Evolutionary conservation across 2,113 vertebrate species (phyloP).

Genomic region (Otis tarda): DNA sequence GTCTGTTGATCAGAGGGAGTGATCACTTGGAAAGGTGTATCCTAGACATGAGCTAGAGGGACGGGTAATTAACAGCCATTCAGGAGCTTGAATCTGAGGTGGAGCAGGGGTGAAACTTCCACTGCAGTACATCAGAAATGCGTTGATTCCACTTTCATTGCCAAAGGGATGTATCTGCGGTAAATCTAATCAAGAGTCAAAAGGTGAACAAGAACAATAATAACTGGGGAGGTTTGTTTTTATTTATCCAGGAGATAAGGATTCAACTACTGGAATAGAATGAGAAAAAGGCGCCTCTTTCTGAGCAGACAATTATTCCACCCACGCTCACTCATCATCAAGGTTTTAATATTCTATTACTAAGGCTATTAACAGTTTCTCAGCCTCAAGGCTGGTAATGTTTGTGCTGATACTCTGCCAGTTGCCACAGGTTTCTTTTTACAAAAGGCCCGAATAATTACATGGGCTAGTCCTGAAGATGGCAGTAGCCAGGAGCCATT

Average conservation of each 20-base stretch:
- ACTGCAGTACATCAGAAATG: neutral
- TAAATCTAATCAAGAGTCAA: slow-evolving; percentile 60
- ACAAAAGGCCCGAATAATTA: slow-evolving; percentile 1
- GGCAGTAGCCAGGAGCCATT: neutral
- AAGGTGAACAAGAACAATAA: slow-evolving; percentile 56
- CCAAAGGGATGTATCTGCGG: slow-evolving; percentile 24
- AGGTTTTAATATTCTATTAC: slow-evolving; percentile 27
- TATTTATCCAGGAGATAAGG: slow-evolving; percentile 58
- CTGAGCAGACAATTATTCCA: slow-evolving; percentile 20
- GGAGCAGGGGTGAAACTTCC: neutral
- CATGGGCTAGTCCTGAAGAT: neutral
- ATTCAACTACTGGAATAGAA: slow-evolving; percentile 6
- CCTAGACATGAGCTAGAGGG: neutral
- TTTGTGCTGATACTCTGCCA: slow-evolving; percentile 22
- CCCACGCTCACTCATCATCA: neutral
- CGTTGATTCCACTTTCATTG: slow-evolving; percentile 30
- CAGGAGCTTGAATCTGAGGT: neutral
- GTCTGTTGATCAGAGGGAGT: neutral
- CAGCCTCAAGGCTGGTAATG: neutral
- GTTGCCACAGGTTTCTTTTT: slow-evolving; percentile 41
- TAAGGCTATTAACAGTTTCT: slow-evolving; percentile 33
- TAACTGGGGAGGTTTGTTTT: slow-evolving; percentile 33
- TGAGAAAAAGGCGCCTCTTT: neutral
- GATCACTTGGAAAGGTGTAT: neutral
- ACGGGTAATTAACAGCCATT: neutral